Base-by-base conservation (phyloP, 2,113 vertebrate species). In the Morone chrysops region DNA sequence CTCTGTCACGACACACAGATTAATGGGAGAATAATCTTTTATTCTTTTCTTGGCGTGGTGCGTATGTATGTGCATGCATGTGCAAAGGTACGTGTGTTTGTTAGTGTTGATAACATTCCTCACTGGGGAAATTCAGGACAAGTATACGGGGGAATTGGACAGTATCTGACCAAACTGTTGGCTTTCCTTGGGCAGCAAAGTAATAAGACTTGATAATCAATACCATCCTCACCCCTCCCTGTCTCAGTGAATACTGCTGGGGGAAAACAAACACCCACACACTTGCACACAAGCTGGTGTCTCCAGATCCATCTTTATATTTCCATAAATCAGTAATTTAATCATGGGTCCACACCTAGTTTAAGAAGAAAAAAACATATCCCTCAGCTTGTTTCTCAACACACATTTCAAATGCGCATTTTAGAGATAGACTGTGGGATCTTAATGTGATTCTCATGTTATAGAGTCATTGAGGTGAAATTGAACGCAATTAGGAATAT, bases 121-220 rank as follows among this genome's bases (percentile, higher is more conserved):
- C 79, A 22, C 63, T 31, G n/a, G 70, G 63, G 65, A 50, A 75
- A 67, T 75, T 80, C 41, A 81, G 61, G 51, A 18, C 45, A 75
- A 77, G 73, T 74, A 31, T 20, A 56, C 6, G 36, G 59, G 51
- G 57, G 80, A 69, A 65, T 63, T 76, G 56, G 48, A 41, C 48
- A 56, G 20, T 56, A 54, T 82, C 54, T 81, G 54, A 22, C 40
- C 74, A 56, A 76, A 71, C 51, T 38, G 40, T 65, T 78, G 41
- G 5, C 38, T 75, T 85, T 82, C 79, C 68, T 77, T 79, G 60
- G 47, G 50, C 75, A 71, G 68, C 50, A 25, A 71, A 77, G 78
- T 87, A 84, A 89, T 91, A 78, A 82, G 48, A 67, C 70, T 40
- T 81, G 45, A 38, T 70, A 83, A 89, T 91, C 87, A 84, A 90